A percentile compares a stretch with the other conserved stretches of the same genome.
These are phyloP conservation scores for Papilio xuthus DNA, from an alignment of 1,140 invertebrate species.

Conservation along the genomic window DNA sequence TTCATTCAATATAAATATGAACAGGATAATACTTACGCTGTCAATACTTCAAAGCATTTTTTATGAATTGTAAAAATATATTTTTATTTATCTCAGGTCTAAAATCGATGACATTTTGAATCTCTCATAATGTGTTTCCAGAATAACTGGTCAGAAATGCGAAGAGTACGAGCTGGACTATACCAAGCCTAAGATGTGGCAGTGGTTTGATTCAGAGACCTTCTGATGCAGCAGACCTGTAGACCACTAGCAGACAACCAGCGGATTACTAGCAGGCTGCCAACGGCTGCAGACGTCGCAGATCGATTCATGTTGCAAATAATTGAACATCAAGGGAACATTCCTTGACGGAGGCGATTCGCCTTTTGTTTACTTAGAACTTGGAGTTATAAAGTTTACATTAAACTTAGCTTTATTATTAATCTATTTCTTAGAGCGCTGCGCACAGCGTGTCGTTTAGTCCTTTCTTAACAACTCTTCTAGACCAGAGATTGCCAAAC, in stretches of 20 bases:
- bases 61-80: no score
- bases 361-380: no score
- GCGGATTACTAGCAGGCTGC: not conserved
- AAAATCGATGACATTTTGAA: constrained; percentile 50
- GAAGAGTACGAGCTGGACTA: constrained; percentile 79
- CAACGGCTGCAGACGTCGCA: not conserved
- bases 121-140: constrained; percentile 65
- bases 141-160: constrained; percentile 79
- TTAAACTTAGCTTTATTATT: no score
- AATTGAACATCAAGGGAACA: not conserved
- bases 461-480: no score
- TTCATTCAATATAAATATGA: no score
- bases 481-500: no score
- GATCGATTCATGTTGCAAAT: not conserved
- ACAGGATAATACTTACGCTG: no score
- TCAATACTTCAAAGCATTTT: no score
- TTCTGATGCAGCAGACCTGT: constrained; percentile 57
- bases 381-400: no score
- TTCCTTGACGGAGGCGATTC: no score
- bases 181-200: constrained; percentile 77
- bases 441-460: no score
- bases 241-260: not conserved
- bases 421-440: no score
- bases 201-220: constrained; percentile 83
- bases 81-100: not conserved